Conservation (phyloP, 2,888 invertebrate species). For the Antheraea assamensis region DNA sequence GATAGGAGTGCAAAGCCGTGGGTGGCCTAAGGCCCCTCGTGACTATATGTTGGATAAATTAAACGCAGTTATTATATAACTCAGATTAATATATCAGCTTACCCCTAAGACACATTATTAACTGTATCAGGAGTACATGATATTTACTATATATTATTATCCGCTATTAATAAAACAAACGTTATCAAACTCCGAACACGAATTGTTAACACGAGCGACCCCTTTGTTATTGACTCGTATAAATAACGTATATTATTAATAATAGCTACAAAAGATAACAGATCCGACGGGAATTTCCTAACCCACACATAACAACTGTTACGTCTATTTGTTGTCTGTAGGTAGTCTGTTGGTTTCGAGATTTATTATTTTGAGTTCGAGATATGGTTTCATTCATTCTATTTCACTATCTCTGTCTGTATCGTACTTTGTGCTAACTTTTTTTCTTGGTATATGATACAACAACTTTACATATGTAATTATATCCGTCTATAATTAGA, state of each 20-base stretch:
- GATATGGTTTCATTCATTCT: neutral
- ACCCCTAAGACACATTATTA: too few relatives aligned
- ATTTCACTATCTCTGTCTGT: neutral
- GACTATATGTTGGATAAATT: too few relatives aligned
- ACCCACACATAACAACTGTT: neutral
- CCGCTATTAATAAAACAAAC: neutral
- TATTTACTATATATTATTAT: neutral
- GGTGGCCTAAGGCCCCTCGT: too few relatives aligned
- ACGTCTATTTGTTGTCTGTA: neutral
- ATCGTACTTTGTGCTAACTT: neutral
- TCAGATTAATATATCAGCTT: too few relatives aligned
- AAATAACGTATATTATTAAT: neutral
- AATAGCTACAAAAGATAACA: conserved; percentile 5
- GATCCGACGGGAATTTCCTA: conserved; percentile 11
- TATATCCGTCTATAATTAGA: too few relatives aligned
- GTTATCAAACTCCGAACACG: neutral
- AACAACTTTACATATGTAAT: too few relatives aligned
- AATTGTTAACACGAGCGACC: conserved; percentile 1
- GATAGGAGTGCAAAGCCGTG: too few relatives aligned
- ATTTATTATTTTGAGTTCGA: neutral
- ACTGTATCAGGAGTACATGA: too few relatives aligned
- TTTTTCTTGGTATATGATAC: neutral
- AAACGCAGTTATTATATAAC: too few relatives aligned
- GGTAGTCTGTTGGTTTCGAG: neutral
- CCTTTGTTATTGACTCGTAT: conserved; percentile 6